These are phyloP conservation scores for Leptogaster cylindrica DNA, from an alignment of 2,888 invertebrate species.

Conservation along the genomic window DNA sequence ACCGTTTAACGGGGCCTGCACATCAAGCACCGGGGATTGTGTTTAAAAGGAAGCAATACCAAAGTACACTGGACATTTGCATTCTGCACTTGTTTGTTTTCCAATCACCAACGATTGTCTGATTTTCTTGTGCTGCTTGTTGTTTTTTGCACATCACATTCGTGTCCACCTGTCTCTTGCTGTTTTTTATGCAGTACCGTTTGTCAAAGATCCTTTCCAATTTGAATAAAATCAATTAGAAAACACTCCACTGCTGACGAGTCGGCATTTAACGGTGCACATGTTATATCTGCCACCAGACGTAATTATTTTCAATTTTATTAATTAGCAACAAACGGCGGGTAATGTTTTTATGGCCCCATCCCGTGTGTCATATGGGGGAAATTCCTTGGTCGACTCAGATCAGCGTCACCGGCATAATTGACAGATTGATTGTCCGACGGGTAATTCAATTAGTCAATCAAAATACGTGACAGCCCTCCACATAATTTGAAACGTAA, in stretches of 20 bases:
- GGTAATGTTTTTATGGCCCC: slow-evolving; percentile 17
- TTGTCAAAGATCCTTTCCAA: too few species aligned
- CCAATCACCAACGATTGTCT: too few species aligned
- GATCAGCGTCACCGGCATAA: slow-evolving; percentile 43
- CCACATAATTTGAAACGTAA: slow-evolving; percentile 42
- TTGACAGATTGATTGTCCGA: slow-evolving; percentile 54
- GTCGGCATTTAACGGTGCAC: too few species aligned
- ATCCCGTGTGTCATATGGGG: slow-evolving; percentile 23
- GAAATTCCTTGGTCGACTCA: slow-evolving; percentile 3
- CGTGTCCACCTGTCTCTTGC: too few species aligned
- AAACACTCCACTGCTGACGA: too few species aligned
- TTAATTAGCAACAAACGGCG: slow-evolving; percentile 45
- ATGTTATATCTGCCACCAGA: too few species aligned
- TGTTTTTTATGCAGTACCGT: too few species aligned
- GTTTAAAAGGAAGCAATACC: neutral
- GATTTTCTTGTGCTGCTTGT: too few species aligned
- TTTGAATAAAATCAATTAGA: too few species aligned
- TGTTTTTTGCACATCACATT: too few species aligned
- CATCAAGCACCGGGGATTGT: slow-evolving; percentile 5
- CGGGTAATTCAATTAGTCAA: slow-evolving; percentile 54
- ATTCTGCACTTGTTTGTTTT: slow-evolving; percentile 15
- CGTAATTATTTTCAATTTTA: slow-evolving; percentile 45
- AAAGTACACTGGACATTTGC: neutral
- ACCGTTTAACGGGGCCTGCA: slow-evolving; percentile 30
- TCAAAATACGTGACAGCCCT: slow-evolving; percentile 49